Evolutionary conservation across 1,140 invertebrate species (phyloP).

Genomic region (Drosophila prosaltans): DNA sequence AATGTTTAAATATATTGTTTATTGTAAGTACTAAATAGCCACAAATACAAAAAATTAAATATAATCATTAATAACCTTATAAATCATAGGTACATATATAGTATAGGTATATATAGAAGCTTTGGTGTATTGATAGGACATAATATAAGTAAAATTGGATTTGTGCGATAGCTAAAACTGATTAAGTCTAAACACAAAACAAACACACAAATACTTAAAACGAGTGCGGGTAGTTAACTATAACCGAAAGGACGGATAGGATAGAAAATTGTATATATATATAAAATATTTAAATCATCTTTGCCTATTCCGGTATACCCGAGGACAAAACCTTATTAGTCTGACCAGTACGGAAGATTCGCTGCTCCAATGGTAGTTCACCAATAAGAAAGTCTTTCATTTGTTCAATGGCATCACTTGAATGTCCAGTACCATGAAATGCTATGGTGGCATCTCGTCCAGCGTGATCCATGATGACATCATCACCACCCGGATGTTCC

Average conservation of each 20-base stretch:
- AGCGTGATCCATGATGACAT: constrained; percentile 93
- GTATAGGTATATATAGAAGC: not conserved
- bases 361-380: constrained; percentile 87
- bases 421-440: constrained; percentile 92
- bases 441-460: constrained; percentile 93
- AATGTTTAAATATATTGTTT: not conserved
- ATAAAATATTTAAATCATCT: constrained; percentile 23
- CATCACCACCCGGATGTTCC: constrained; percentile 93
- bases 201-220: constrained; percentile 8
- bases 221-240: not conserved
- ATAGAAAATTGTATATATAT: not conserved
- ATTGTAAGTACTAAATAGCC: constrained; percentile 8
- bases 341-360: constrained; percentile 86
- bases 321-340: constrained; percentile 73
- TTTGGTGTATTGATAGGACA: not conserved
- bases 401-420: constrained; percentile 85
- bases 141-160: constrained; percentile 24
- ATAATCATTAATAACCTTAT: constrained; percentile 9
- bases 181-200: constrained; percentile 42
- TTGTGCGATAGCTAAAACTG: constrained; percentile 33
- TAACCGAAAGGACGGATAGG: constrained; percentile 40
- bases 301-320: constrained; percentile 68
- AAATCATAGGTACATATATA: constrained; percentile 1
- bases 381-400: constrained; percentile 89
- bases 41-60: constrained; percentile 1